phyloP scores from a whole-genome alignment of 2,888 invertebrate genomes.

The Augochlorella aurata region DNA sequence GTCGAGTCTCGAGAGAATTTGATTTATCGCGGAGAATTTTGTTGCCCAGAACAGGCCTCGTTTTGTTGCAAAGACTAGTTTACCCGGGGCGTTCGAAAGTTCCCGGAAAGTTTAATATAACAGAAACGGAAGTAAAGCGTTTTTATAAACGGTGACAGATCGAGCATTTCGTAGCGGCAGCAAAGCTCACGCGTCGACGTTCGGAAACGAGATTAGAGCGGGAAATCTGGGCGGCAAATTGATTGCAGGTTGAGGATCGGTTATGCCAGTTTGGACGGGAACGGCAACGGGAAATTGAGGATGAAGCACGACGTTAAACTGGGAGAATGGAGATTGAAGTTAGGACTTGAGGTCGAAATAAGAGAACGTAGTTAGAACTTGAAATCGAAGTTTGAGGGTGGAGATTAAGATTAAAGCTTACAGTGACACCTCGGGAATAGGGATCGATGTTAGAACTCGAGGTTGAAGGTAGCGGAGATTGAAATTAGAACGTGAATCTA shows the following conservation, averaged over 20 bases:
- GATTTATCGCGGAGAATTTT: no score
- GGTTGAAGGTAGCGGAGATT: neutral
- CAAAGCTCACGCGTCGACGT: neutral
- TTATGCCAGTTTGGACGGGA: constrained; percentile 9
- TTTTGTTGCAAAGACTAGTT: no score
- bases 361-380: constrained; percentile 9
- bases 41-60: no score
- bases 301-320: neutral
- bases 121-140: no score
- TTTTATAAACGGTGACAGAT: no score
- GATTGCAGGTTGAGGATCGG: neutral
- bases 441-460: neutral
- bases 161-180: no score
- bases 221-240: neutral
- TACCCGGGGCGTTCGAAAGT: no score
- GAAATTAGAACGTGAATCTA: neutral
- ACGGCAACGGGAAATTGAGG: constrained; percentile 4
- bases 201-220: neutral
- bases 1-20: neutral
- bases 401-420: neutral
- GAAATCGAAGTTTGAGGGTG: constrained; percentile 8
- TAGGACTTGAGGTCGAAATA: neutral
- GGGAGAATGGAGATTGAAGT: constrained; percentile 3
- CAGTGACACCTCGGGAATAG: neutral
- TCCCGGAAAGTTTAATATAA: no score